A percentile compares a stretch with the other conserved stretches of the same genome.
phyloP scores from a whole-genome alignment of 1,140 invertebrate genomes.

The Camponotus pennsylvanicus region DNA sequence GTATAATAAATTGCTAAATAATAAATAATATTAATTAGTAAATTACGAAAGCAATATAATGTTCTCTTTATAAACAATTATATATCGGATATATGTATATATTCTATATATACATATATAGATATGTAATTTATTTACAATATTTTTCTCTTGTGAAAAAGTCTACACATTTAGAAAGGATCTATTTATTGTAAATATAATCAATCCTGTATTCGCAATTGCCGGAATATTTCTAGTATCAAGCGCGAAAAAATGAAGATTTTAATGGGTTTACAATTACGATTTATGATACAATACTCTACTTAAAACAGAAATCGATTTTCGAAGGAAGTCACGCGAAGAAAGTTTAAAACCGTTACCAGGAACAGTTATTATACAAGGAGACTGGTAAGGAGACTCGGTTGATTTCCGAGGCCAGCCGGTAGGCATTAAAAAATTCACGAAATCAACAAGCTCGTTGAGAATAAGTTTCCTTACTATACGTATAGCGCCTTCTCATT shows the following conservation, averaged over 20 bases:
- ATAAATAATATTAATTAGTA: too few species aligned
- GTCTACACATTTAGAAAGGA: neutral
- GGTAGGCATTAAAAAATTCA: slow-evolving; percentile 19
- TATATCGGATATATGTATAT: neutral
- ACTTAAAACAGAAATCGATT: slow-evolving; percentile 54
- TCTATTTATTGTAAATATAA: neutral
- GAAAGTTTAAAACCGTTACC: slow-evolving; percentile 60
- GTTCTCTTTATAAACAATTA: neutral
- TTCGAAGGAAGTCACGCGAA: slow-evolving; percentile 55
- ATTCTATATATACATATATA: neutral
- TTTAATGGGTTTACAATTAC: slow-evolving; percentile 43
- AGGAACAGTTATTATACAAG: slow-evolving; percentile 12
- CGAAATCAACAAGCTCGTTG: slow-evolving; percentile 17
- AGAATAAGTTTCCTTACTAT: slow-evolving; percentile 42
- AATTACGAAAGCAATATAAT: neutral
- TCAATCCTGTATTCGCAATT: neutral
- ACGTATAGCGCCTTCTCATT: neutral
- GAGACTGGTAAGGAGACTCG: neutral
- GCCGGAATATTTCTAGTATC: slow-evolving; percentile 17
- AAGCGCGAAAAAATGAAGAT: neutral
- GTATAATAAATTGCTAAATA: neutral
- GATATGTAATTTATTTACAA: neutral
- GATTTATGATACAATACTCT: slow-evolving; percentile 63
- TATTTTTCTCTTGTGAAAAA: neutral
- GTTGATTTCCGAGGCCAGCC: neutral